Evolutionary conservation across 2,888 invertebrate species (phyloP).

Genomic region (Vannuccia rotundouncinata): DNA sequence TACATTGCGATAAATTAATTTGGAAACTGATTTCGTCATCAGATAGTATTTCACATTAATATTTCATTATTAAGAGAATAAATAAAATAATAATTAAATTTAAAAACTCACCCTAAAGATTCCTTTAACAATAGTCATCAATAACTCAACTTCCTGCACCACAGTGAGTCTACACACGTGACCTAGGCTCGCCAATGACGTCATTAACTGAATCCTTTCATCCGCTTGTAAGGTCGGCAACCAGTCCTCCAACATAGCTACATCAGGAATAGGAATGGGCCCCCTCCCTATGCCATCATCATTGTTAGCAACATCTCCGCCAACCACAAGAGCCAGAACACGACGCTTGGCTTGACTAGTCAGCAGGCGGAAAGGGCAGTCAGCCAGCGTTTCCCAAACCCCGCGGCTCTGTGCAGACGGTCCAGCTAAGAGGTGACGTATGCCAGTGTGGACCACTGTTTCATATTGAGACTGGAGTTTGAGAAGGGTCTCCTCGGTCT

Average conservation of each 20-base stretch:
- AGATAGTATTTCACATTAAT: too few species aligned
- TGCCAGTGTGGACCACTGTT: neutral
- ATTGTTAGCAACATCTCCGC: neutral
- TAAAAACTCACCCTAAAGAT: slow-evolving; percentile 63
- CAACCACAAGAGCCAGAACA: neutral
- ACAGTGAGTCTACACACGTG: slow-evolving; percentile 59
- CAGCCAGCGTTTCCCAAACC: neutral
- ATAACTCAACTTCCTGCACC: slow-evolving; percentile 63
- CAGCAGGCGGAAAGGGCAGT: neutral
- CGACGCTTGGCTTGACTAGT: slow-evolving; percentile 15
- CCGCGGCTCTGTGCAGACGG: neutral
- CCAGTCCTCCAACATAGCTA: neutral
- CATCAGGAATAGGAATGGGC: neutral
- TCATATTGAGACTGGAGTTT: neutral
- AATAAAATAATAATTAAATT: too few species aligned
- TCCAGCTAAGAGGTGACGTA: neutral
- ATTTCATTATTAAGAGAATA: too few species aligned
- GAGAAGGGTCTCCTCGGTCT: neutral
- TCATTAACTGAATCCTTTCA: neutral
- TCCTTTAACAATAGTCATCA: slow-evolving; percentile 65
- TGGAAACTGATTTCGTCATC: too few species aligned
- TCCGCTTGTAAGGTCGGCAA: neutral
- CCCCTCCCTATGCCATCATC: neutral
- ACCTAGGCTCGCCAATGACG: neutral
- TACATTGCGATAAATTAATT: too few species aligned